phyloP scores from a whole-genome alignment of 1,140 invertebrate genomes.

The Drosophila ananassae region DNA sequence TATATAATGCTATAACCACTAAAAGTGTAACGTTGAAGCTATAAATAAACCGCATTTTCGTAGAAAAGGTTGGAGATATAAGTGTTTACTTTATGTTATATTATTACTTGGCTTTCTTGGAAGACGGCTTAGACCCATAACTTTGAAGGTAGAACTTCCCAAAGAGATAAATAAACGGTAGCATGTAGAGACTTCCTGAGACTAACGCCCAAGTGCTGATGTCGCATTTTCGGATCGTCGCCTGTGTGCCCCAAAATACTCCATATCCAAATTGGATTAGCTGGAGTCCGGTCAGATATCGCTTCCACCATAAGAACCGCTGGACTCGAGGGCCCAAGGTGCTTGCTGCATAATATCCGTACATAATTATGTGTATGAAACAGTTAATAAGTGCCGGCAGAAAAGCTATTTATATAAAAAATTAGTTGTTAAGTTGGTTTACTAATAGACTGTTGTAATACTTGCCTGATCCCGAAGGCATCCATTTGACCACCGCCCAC shows the following conservation, averaged over 20 bases:
- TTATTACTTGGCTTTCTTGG: slow-evolving; percentile 4
- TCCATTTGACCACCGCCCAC: slow-evolving; percentile 99
- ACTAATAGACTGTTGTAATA: not conserved
- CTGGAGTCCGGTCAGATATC: slow-evolving; percentile 95
- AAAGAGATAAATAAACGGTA: slow-evolving; percentile 64
- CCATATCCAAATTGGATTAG: slow-evolving; percentile 78
- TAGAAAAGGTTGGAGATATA: not conserved
- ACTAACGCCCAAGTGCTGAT: slow-evolving; percentile 45
- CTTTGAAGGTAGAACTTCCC: slow-evolving; percentile 65
- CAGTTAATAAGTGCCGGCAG: slow-evolving; percentile 95
- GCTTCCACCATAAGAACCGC: slow-evolving; percentile 97
- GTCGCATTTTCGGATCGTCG: slow-evolving; percentile 45
- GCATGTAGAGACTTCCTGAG: slow-evolving; percentile 56
- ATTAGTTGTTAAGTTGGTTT: not conserved
- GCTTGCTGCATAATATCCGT: slow-evolving; percentile 94
- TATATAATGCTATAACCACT: slow-evolving; percentile 97
- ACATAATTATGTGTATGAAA: slow-evolving; percentile 96
- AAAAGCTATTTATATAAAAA: slow-evolving; percentile 87
- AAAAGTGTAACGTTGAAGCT: slow-evolving; percentile 88
- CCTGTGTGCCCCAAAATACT: slow-evolving; percentile 55
- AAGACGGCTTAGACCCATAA: slow-evolving; percentile 20
- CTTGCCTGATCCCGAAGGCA: slow-evolving; percentile 96
- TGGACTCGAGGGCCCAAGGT: slow-evolving; percentile 91
- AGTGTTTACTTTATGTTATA: slow-evolving; percentile 2
- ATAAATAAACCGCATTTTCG: slow-evolving; percentile 51